Evolutionary conservation across 2,113 vertebrate species (phyloP).

Genomic region (Myanophis thanlyinensis): DNA sequence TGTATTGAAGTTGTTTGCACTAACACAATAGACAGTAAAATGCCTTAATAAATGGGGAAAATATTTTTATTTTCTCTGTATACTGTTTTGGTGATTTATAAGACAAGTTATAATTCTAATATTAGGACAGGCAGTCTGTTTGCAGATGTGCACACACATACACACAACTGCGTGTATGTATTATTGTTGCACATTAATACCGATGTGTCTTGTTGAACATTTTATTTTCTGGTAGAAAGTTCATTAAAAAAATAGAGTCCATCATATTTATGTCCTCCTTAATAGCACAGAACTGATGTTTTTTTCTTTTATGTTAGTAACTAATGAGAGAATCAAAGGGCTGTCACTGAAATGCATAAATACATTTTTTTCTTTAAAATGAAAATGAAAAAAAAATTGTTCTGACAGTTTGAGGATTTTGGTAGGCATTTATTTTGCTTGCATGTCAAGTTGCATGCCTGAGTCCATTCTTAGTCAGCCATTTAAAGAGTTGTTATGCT

Average conservation of each 20-base stretch:
- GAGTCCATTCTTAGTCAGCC: background rate
- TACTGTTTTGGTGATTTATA: background rate
- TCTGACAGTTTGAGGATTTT: background rate
- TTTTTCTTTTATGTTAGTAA: background rate
- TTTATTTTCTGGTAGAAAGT: background rate
- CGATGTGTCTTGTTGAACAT: background rate
- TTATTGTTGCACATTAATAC: background rate
- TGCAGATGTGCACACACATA: background rate
- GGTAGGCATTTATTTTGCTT: background rate
- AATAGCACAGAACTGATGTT: background rate
- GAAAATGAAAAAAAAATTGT: background rate
- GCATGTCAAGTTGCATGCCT: background rate
- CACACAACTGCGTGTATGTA: background rate
- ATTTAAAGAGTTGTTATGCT: background rate
- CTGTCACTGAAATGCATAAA: slow-evolving; percentile 21
- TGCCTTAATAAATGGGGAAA: background rate
- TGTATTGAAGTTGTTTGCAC: background rate
- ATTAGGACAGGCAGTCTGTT: background rate
- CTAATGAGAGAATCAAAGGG: slow-evolving; percentile 4
- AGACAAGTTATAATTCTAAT: background rate
- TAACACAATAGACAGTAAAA: background rate
- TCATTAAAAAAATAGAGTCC: background rate
- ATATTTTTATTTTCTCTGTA: background rate
- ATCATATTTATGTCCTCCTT: background rate
- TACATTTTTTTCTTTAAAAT: background rate